Conservation (phyloP, 2,888 invertebrate species). For the Epirrita christyi region DNA sequence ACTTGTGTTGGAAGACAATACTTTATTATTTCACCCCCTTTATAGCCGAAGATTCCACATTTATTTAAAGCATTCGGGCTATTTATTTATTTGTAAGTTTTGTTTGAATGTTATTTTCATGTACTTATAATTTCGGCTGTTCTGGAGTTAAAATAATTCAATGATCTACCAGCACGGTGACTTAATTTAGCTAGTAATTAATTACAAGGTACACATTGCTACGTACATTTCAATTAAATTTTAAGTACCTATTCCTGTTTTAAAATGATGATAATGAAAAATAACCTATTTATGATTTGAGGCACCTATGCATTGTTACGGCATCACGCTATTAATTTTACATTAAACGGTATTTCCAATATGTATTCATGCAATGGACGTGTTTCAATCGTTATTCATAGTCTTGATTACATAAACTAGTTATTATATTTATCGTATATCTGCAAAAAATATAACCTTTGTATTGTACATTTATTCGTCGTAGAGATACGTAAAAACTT, state of each 20-base stretch:
- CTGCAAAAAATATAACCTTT: conserved; percentile 80
- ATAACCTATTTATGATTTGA: conserved; percentile 72
- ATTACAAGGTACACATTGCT: conserved; percentile 40
- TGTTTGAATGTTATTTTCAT: neutral
- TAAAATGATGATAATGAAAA: conserved; percentile 68
- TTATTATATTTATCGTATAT: conserved; percentile 64
- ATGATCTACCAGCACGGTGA: conserved; percentile 39
- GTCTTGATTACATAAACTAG: conserved; percentile 63
- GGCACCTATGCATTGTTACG: conserved; percentile 73
- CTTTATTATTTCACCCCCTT: conserved; percentile 28
- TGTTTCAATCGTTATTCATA: conserved; percentile 61
- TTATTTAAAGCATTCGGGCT: neutral
- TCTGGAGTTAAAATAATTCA: neutral
- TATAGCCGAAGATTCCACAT: conserved; percentile 1
- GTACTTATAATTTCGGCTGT: neutral
- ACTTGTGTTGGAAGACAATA: conserved; percentile 50
- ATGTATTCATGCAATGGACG: conserved; percentile 71
- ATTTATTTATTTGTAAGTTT: neutral
- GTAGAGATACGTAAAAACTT: conserved; percentile 62
- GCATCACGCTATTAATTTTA: conserved; percentile 57
- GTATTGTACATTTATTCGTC: conserved; percentile 65
- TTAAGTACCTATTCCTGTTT: conserved; percentile 33
- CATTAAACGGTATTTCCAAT: conserved; percentile 58
- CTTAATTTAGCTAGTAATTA: conserved; percentile 41
- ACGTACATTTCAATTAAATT: conserved; percentile 51